Evolutionary conservation across 2,888 invertebrate genomes (phyloP), one percentile per base, ranked within the genome.

Genomic region (Eupeodes latifasciatus): DNA sequence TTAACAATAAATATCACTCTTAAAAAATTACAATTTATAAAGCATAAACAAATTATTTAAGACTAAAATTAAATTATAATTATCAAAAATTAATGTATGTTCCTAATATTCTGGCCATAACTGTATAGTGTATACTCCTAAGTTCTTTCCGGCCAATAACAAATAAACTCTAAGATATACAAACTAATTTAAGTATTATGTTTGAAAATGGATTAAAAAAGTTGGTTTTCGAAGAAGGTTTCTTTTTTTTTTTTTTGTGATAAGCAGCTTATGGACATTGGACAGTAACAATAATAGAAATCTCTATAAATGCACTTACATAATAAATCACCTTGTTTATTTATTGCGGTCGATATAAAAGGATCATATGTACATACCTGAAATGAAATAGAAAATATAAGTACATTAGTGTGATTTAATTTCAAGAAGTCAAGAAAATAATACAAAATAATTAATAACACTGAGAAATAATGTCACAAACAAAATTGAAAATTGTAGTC

Each of bases 351-450:
- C 44, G 40, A 40, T 44, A 27, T 27, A 27, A 27, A 27, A 27
- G 27, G 27, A 27, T 27, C 3, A 27, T 27, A 27, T 27, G 27
- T 27, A 82, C 82, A 66, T 83, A 83, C 78, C 83, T 83, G 78
- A 53, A 83, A 78, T 5, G n/a, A 83, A 59, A 83, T 34, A 71
- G 44, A 78, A 72, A 53, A 66, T 27, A 40, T 40, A 5, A 7
- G 40, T 40, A 7, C 9, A 40, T 7, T 7, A 40, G 9, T 7
- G 40, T 40, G 40, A 40, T 27, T 27, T 40, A 40, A 7, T 40
- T 40, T 40, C 40, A 40, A 9, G 4, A 40, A 40, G 27, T 27
- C 40, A 9, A 40, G 5, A 40, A 7, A 5, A 40, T 9, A 40
- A 40, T 9, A 40, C 40, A 40, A 40, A 27, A 40, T 40, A 40